Base-by-base conservation (phyloP, 2,888 invertebrate species). In the Drosophila dives region DNA sequence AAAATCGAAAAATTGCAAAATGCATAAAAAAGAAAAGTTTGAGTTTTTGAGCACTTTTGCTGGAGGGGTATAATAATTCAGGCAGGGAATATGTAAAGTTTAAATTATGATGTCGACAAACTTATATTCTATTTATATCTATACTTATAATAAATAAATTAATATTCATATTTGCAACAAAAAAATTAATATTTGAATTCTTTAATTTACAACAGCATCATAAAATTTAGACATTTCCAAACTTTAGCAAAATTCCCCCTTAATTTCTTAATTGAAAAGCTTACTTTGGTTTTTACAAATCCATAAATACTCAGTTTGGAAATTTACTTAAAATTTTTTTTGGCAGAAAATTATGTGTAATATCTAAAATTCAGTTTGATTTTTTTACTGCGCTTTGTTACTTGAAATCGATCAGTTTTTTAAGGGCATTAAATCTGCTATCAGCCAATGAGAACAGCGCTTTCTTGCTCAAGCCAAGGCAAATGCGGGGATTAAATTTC, bases 1-100 rank as follows among this genome's bases (percentile, higher is more conserved):
- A 67, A 81, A 78, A 59, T 23, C 55, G 53, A 72, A 84, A 79
- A 84, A 86, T 89, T 87, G 83, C 68, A 77, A 84, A 86, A 80
- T 86, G 74, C 87, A 86, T 74, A 73, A 72, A 81, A 55, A 61
- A 33, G 48, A 15, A 63, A 59, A 56, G 34, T 45, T 20, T 15
- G 20, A 51, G 61, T 54, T 29, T 26, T 29, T 29, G 29, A 29
- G 29, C 29, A 32, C 60, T 32, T 55, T 45, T 15, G 6, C 23
- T 40, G 10, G 5, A 10, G 34, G 3, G 17, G 55, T n/a, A 7
- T 29, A 2, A 55, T 12, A 17, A 12, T 38, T 26, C 3, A 4
- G 2, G 17, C 3, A 17, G 7, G 5, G 23, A 55, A 55, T n/a
- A 38, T 38, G 36, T 15, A 38, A 26, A 38, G 17, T 11, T 6